phyloP scores from a whole-genome alignment of 1,140 invertebrate species.

The Rhynchophorus ferrugineus region DNA sequence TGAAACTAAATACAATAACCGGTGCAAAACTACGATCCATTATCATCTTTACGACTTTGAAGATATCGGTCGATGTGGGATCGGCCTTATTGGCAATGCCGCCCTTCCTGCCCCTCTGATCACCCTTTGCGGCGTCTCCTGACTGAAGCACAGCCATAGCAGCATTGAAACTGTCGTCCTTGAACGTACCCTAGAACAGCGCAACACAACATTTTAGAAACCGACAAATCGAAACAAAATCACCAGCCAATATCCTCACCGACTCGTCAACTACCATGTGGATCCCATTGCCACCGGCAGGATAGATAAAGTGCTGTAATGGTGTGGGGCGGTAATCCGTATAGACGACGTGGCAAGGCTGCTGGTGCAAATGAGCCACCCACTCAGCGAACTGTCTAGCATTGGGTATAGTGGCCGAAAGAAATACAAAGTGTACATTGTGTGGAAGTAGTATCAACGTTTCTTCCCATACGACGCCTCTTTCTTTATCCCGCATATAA shows the following conservation, averaged over 20 bases:
- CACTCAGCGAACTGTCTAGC: conserved; percentile 97
- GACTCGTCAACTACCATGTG: conserved; percentile 94
- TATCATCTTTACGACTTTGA: conserved; percentile 98
- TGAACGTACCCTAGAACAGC: conserved; percentile 67
- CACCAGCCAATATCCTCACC: conserved; percentile 45
- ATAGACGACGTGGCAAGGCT: conserved; percentile 98
- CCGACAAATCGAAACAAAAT: too few relatives aligned
- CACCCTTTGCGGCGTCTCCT: conserved; percentile 66
- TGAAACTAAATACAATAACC: conserved; percentile 98
- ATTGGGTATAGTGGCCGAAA: conserved; percentile 99
- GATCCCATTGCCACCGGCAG: conserved; percentile 88
- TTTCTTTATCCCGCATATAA: conserved; percentile 99
- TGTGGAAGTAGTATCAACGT: conserved; percentile 95
- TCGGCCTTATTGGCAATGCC: conserved; percentile 52
- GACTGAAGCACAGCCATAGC: conserved; percentile 85
- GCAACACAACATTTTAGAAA: too few relatives aligned
- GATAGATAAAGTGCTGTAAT: conserved; percentile 97
- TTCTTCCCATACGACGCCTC: conserved; percentile 99
- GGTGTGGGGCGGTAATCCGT: conserved; percentile 97
- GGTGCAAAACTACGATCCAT: conserved; percentile 97
- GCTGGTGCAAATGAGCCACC: conserved; percentile 93
- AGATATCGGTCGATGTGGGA: conserved; percentile 75
- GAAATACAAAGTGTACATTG: conserved; percentile 97
- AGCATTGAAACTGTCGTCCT: conserved; percentile 94
- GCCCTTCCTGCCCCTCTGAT: conserved; percentile 62